Evolutionary conservation across 1,140 invertebrate genomes (phyloP), one percentile per base, ranked within the genome.

Genomic region (Drosophila tropicalis): DNA sequence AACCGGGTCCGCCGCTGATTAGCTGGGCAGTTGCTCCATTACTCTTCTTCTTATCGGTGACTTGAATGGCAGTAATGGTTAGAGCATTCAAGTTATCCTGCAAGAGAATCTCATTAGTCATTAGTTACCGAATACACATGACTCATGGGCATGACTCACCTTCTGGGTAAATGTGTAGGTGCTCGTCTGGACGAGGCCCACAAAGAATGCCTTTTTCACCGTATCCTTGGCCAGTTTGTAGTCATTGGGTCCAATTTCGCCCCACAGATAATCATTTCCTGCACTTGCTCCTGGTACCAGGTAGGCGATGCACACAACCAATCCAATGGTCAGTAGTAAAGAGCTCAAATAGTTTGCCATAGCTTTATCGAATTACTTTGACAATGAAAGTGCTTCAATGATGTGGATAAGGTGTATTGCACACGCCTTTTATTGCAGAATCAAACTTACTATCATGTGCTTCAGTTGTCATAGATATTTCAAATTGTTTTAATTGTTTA

Each of bases 141-240:
- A 15, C 1, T 29, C 40, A 17, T 1, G n/a, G 2, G 36, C 9
- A 5, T 4, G 10, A 84, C 67, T 47, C 54, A 91, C 89, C 22
- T 56, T 57, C 25, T 91, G 89, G 61, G 79, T 89, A 47, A 89
- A 91, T 0, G 79, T 72, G 32, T 80, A 91, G 73, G 82, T 91
- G 34, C 89, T 82, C 5, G 56, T 57, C 41, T 76, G 78, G 3
- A 73, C 76, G 4, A 91, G 19, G 5, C 89, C 89, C n/a, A 85
- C 47, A 13, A 91, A 70, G 41, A 82, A 91, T 10, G 72, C 73
- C 66, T 91, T 91, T 6, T 71, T 73, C 0, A 91, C 73, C 1
- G 70, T 76, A 36, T 89, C 84, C 70, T 91, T 91, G 29, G 81
- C 78, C 36, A 91, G 22, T 17, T 85, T 55, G 61, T 89, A 85